phyloP scores from a whole-genome alignment of 1,140 invertebrate genomes.

The Drosophila sucinea region DNA sequence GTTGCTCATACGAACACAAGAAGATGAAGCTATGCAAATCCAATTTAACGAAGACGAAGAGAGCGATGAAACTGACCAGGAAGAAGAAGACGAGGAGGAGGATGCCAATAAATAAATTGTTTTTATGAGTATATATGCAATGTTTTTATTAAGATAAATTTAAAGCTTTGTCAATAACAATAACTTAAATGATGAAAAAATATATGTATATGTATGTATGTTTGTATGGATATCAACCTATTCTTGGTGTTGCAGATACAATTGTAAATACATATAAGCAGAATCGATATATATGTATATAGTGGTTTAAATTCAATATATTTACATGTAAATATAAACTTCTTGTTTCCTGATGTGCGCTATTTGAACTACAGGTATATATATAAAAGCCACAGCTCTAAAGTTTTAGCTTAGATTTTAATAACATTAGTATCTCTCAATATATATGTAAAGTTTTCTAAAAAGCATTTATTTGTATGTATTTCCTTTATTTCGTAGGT shows the following conservation, averaged over 20 bases:
- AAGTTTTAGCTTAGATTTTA: slow-evolving; percentile 45
- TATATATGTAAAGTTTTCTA: slow-evolving; percentile 68
- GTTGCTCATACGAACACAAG: slow-evolving; percentile 58
- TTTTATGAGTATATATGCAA: slow-evolving; percentile 30
- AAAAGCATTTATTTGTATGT: slow-evolving; percentile 48
- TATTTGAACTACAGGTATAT: slow-evolving; percentile 65
- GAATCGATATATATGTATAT: slow-evolving; percentile 40
- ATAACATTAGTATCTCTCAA: slow-evolving; percentile 46
- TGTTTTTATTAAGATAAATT: slow-evolving; percentile 59
- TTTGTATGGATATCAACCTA: slow-evolving; percentile 46
- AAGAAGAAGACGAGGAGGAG: slow-evolving; percentile 35
- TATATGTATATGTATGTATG: slow-evolving; percentile 56
- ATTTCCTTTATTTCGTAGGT: slow-evolving; percentile 31
- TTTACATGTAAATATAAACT: slow-evolving; percentile 72
- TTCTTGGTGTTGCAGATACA: slow-evolving; percentile 42
- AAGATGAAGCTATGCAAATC: slow-evolving; percentile 26
- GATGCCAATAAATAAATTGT: slow-evolving; percentile 26
- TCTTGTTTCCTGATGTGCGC: slow-evolving; percentile 55
- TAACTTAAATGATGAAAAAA: slow-evolving; percentile 53
- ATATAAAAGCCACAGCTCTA: slow-evolving; percentile 76
- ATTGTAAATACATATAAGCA: slow-evolving; percentile 50
- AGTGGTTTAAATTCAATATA: slow-evolving; percentile 43
- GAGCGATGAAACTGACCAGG: slow-evolving; percentile 46
- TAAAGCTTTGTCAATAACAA: slow-evolving; percentile 63
- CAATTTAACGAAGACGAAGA: slow-evolving; percentile 58